Base-by-base conservation (phyloP, 2,113 vertebrate genomes). In the Cyanoderma ruficeps region DNA sequence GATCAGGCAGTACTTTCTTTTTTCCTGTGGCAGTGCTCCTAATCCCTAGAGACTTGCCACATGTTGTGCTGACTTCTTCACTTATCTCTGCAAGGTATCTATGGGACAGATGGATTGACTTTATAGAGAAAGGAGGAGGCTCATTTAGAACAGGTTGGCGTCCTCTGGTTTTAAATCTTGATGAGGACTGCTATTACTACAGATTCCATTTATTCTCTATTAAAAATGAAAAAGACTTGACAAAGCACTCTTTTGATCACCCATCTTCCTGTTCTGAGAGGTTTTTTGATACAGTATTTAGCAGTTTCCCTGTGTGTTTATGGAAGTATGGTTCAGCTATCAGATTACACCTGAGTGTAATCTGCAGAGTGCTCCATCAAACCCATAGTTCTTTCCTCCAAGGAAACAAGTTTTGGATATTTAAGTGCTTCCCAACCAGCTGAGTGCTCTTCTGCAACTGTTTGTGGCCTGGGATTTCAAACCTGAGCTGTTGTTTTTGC, bases 161-260 rank as follows among this genome's bases (percentile, higher is more conserved):
- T 94, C 71, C 42, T 63, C 78, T 52, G 60, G 4, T 80, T 89
- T 81, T 64, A 86, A 86, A 72, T 91, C 81, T 69, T 81, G 78
- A 89, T 89, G 83, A 70, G 79, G 28, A 14, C 61, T 92, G 59
- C 60, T 76, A 9, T 77, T 89, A 50, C 80, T 91, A 37, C 44
- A 83, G n/a, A 57, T 91, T 94, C 69, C 56, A 82, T 90, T 96
- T 95, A 64, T 78, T 94, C 25, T 64, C 44, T 91, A 69, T 94
- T 92, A 95, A 94, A 93, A 83, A 85, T 70, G 47, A 89, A 85
- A 46, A 84, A 78, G 64, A 68, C 47, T 52, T 64, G 52, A 22
- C 50, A 80, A 41, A 91, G 37, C 41, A 61, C 37, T 69, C 80
- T 74, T 72, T 65, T 72, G 25, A 64, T 70, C 27, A 7, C 2